Percentiles rank a stretch among this genome's conserved stretches.
Evolutionary conservation across 2,888 invertebrate genomes (phyloP).

Genomic region (Trachelus troglodyta): DNA sequence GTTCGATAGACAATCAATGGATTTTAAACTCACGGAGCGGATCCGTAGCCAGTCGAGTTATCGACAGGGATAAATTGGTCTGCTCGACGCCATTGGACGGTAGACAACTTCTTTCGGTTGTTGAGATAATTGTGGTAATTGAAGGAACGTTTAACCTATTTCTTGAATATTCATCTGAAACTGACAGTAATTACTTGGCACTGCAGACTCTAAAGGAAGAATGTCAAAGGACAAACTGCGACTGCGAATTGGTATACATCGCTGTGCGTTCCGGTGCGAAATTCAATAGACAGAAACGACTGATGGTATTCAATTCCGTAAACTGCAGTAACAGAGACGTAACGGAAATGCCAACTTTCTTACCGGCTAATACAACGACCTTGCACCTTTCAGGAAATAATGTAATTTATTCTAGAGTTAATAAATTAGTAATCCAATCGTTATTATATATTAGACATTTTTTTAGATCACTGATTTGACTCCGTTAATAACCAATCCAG

Average conservation of each 20-base stretch:
- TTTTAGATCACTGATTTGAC: slow-evolving; percentile 73
- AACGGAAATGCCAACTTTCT: slow-evolving; percentile 70
- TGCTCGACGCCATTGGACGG: slow-evolving; percentile 74
- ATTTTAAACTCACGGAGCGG: slow-evolving; percentile 70
- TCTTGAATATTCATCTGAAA: background rate
- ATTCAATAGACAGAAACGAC: slow-evolving; percentile 46
- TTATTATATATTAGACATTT: slow-evolving; percentile 4
- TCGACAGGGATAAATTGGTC: slow-evolving; percentile 71
- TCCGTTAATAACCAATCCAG: slow-evolving; percentile 73
- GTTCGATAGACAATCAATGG: slow-evolving; percentile 74
- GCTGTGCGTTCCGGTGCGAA: slow-evolving; percentile 68
- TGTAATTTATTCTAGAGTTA: slow-evolving; percentile 65
- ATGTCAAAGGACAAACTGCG: slow-evolving; percentile 72
- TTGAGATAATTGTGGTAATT: slow-evolving; percentile 74
- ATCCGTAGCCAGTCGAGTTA: slow-evolving; percentile 67
- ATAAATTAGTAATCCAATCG: background rate
- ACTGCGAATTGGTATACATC: slow-evolving; percentile 75
- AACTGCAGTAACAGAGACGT: slow-evolving; percentile 74
- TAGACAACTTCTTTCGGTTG: slow-evolving; percentile 74
- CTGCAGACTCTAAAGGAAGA: slow-evolving; percentile 70
- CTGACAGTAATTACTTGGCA: background rate
- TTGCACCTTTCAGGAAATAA: slow-evolving; percentile 75
- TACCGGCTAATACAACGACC: slow-evolving; percentile 77
- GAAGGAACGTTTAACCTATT: background rate
- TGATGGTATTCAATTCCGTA: slow-evolving; percentile 76